Conservation (phyloP, 2,113 vertebrate species). For the Nibea albiflora region DNA sequence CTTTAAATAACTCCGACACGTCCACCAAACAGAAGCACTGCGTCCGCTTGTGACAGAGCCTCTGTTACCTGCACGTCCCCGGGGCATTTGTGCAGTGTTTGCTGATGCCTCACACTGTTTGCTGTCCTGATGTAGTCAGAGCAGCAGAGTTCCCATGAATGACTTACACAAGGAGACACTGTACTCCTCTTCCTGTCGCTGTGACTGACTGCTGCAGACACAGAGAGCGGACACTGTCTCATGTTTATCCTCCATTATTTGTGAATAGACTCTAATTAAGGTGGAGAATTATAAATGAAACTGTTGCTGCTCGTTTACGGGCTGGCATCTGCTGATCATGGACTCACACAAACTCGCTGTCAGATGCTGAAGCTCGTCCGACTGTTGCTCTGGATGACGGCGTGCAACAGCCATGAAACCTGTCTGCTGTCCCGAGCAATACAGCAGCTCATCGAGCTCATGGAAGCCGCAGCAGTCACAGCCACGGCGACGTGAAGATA, state of each 20-base stretch:
- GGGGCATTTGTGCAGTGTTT: neutral
- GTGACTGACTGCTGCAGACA: too few species aligned
- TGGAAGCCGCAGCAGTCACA: constrained; percentile 37
- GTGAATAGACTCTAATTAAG: too few species aligned
- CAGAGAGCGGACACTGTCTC: too few species aligned
- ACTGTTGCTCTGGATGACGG: neutral
- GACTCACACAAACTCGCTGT: too few species aligned
- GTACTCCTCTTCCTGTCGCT: neutral
- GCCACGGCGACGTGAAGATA: constrained; percentile 6
- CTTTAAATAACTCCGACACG: neutral
- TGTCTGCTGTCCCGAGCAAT: neutral
- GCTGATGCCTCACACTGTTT: neutral
- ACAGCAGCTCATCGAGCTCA: constrained; percentile 15
- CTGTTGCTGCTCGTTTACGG: too few species aligned
- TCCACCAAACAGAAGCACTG: neutral
- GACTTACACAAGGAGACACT: neutral
- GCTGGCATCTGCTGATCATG: too few species aligned
- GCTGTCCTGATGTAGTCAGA: neutral
- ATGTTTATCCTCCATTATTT: too few species aligned
- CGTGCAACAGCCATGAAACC: too few species aligned
- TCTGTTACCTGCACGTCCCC: neutral
- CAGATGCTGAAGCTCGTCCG: too few species aligned
- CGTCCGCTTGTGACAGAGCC: neutral
- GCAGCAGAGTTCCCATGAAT: neutral
- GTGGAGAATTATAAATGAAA: too few species aligned